Conservation (phyloP, 2,888 invertebrate genomes). For the Lottia gigantea region DNA sequence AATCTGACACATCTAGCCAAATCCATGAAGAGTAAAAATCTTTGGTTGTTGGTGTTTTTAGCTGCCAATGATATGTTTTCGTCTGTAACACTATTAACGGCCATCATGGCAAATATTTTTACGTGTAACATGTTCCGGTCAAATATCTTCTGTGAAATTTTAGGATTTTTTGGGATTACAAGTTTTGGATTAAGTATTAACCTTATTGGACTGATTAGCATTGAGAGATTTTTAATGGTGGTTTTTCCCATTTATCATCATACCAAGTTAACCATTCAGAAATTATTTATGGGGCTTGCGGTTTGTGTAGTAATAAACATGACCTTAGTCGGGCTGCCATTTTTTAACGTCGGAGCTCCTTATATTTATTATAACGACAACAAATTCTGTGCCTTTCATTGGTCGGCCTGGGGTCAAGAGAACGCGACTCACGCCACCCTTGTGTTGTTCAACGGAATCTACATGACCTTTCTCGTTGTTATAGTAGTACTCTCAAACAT, state of each 20-base stretch:
- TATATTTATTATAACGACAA: constrained; percentile 4
- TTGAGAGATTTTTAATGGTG: constrained; percentile 12
- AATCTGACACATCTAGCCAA: neutral
- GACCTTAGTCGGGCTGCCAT: neutral
- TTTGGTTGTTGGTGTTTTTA: constrained; percentile 13
- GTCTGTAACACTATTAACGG: neutral
- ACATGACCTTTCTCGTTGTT: neutral
- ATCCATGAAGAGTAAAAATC: constrained; percentile 12
- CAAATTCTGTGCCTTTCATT: constrained; percentile 11
- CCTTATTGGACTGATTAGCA: constrained; percentile 13
- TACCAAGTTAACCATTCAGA: constrained; percentile 1
- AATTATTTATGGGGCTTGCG: neutral
- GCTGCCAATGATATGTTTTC: constrained; percentile 17
- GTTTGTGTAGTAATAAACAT: neutral
- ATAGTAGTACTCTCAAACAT: neutral
- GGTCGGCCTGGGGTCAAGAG: neutral
- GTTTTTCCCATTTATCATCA: constrained; percentile 15
- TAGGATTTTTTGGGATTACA: constrained; percentile 16
- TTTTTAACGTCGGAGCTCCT: constrained; percentile 1
- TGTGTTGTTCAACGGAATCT: constrained; percentile 2
- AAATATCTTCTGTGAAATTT: constrained; percentile 5
- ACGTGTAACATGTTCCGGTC: constrained; percentile 8
- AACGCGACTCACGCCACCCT: neutral
- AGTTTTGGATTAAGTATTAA: constrained; percentile 12
- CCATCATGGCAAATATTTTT: constrained; percentile 18